Evolutionary conservation across 2,797 vertebrate species (phyloP).

Genomic region (Eupleurogrammus muticus): DNA sequence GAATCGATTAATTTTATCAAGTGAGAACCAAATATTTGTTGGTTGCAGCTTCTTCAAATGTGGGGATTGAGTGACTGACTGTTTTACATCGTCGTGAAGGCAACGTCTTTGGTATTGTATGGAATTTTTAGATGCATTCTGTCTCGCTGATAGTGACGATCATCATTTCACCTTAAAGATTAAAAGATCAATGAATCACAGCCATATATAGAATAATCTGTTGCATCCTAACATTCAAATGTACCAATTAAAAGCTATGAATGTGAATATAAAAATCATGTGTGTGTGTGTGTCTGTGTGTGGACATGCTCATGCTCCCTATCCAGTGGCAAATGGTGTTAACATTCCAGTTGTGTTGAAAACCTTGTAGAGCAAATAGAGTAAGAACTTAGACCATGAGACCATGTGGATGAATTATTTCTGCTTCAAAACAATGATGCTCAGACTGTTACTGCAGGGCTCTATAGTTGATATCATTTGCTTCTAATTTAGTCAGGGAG

Average conservation of each 20-base stretch:
- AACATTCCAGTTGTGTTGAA: conserved; percentile 9
- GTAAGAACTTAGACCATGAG: background rate
- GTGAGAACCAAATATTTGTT: background rate
- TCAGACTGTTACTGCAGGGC: conserved; percentile 18
- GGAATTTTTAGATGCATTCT: background rate
- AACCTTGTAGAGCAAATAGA: background rate
- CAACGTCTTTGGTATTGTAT: background rate
- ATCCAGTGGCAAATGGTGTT: conserved; percentile 23
- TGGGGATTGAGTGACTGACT: background rate
- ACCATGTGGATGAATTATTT: conserved; percentile 23
- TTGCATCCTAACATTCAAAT: too few relatives aligned
- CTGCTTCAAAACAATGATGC: conserved; percentile 18
- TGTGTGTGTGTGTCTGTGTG: background rate
- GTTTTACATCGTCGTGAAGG: background rate
- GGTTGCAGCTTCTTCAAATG: background rate
- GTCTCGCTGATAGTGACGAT: background rate
- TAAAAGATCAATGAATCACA: too few relatives aligned
- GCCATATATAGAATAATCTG: too few relatives aligned
- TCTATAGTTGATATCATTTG: conserved; percentile 25
- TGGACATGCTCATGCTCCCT: background rate
- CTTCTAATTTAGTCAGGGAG: background rate
- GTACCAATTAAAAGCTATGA: conserved; percentile 1
- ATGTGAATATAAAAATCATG: background rate
- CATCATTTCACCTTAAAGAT: too few relatives aligned
- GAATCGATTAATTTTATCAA: background rate